A percentile compares a stretch with the other conserved stretches of the same genome.
These are phyloP conservation scores for Dryomyza anilis DNA, from an alignment of 2,888 invertebrate genomes.

Conservation along the genomic window DNA sequence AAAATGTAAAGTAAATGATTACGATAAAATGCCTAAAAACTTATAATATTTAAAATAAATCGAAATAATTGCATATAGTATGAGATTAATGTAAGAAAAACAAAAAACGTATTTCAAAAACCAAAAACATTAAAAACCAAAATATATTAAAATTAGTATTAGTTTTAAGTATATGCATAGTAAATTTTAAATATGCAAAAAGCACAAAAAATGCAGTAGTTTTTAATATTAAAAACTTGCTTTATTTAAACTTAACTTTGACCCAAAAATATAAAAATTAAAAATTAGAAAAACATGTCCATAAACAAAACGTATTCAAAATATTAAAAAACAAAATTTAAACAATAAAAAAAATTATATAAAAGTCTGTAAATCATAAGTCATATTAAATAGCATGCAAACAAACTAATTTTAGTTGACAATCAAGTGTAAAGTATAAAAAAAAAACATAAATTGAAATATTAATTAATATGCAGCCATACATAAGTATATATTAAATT, in stretches of 20 bases:
- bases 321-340: no score
- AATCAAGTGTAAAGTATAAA: conserved; percentile 29
- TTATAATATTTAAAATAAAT: conserved; percentile 40
- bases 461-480: no score
- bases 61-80: neutral
- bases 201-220: neutral
- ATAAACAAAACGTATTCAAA: no score
- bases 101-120: no score
- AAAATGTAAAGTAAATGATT: neutral
- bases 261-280: no score
- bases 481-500: neutral
- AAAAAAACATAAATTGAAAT: neutral
- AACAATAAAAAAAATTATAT: neutral
- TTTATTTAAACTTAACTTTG: no score
- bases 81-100: no score
- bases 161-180: neutral
- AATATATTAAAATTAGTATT: neutral
- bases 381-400: neutral
- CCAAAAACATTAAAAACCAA: neutral
- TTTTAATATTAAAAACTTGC: neutral
- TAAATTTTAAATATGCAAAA: neutral
- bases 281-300: no score
- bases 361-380: neutral
- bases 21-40: conserved; percentile 33
- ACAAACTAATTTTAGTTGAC: conserved; percentile 28